Conservation (phyloP, 2,888 invertebrate species). For the Microctonus brassicae region DNA sequence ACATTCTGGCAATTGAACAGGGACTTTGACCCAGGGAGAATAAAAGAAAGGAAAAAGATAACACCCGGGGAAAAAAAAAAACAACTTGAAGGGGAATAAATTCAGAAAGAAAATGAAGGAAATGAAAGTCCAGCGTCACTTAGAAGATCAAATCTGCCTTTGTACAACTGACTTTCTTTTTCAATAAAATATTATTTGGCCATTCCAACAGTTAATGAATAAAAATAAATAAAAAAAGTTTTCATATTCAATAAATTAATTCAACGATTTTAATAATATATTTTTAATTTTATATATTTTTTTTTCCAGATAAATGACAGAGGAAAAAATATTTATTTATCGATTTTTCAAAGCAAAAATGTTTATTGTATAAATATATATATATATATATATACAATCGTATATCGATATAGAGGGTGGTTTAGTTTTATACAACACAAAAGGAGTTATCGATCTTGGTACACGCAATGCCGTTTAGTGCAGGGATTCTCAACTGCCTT, state of each 20-base stretch:
- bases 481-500: slow-evolving; percentile 59
- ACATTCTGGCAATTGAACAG: neutral
- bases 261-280: no score
- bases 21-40: neutral
- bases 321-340: neutral
- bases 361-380: neutral
- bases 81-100: neutral
- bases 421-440: slow-evolving; percentile 44
- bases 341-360: neutral
- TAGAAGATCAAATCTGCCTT: neutral
- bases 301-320: no score
- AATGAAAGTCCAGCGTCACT: neutral
- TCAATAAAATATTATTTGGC: neutral
- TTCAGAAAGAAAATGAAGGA: neutral
- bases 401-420: slow-evolving; percentile 55
- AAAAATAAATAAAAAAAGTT: no score
- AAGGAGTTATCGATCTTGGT: slow-evolving; percentile 61
- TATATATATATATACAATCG: neutral
- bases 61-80: neutral
- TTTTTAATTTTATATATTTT: no score
- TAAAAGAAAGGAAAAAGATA: neutral
- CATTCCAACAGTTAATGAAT: no score
- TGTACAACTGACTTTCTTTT: neutral
- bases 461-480: slow-evolving; percentile 60
- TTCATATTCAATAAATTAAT: no score